Evolutionary conservation across 2,888 invertebrate genomes (phyloP).

Genomic region (Aporophyla lueneburgensis): DNA sequence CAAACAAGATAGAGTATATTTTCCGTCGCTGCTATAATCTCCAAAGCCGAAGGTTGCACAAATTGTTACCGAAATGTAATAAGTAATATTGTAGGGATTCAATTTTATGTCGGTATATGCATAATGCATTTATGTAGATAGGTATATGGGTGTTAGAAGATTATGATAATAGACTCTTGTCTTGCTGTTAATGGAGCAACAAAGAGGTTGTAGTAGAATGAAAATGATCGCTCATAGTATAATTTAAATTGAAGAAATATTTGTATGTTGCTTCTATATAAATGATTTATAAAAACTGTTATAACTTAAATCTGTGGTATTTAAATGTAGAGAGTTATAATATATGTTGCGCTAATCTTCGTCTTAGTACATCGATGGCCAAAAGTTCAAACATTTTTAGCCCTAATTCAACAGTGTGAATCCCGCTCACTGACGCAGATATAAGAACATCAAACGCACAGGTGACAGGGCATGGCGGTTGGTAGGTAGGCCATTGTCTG

Average conservation of each 20-base stretch:
- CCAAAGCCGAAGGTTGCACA: neutral
- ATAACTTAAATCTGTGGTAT: neutral
- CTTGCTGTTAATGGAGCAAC: neutral
- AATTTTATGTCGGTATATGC: neutral
- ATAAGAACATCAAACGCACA: too few species aligned
- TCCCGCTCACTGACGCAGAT: too few species aligned
- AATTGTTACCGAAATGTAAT: conserved; percentile 1
- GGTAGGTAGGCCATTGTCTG: too few species aligned
- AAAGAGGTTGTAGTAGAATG: neutral
- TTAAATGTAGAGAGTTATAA: neutral
- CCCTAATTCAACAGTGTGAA: too few species aligned
- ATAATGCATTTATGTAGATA: conserved; percentile 3
- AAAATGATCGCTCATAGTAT: neutral
- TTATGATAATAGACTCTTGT: conserved; percentile 1
- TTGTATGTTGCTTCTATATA: too few species aligned
- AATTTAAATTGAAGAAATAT: neutral
- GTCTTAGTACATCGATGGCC: too few species aligned
- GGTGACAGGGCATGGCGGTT: too few species aligned
- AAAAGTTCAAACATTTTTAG: too few species aligned
- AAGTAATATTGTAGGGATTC: neutral
- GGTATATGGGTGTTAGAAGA: neutral
- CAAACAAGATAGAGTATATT: conserved; percentile 13
- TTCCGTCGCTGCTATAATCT: neutral
- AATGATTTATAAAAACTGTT: too few species aligned
- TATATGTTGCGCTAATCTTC: too few species aligned